Evolutionary conservation across 1,140 invertebrate genomes (phyloP).

Genomic region (Acyrthosiphon pisum): DNA sequence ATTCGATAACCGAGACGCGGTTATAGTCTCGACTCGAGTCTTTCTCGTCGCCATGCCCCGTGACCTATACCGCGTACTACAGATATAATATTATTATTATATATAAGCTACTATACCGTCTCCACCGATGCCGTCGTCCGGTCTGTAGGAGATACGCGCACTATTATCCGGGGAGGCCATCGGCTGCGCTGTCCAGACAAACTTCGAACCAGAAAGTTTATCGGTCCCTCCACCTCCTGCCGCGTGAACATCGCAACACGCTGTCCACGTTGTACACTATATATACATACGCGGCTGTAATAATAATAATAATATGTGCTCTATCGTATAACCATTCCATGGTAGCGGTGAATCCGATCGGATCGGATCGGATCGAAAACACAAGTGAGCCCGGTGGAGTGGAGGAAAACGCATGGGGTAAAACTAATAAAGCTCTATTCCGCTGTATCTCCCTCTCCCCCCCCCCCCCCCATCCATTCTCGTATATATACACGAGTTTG

Average conservation of each 20-base stretch:
- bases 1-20: background rate
- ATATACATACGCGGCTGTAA: background rate
- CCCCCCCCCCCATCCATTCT: background rate
- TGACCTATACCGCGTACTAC: background rate
- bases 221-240: background rate
- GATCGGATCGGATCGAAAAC: conserved; percentile 23
- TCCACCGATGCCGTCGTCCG: background rate
- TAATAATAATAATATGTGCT: background rate
- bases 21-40: background rate
- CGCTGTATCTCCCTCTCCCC: background rate
- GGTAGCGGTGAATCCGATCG: conserved; percentile 19
- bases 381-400: background rate
- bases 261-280: background rate
- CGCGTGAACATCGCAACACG: background rate
- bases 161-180: background rate
- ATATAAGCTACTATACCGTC: background rate
- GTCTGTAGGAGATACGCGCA: background rate
- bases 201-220: conserved; percentile 40
- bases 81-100: conserved; percentile 5
- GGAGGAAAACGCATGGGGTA: background rate
- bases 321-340: background rate
- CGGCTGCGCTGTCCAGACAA: conserved; percentile 36
- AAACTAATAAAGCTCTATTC: conserved; percentile 51
- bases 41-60: background rate
- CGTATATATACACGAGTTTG: background rate